These are phyloP conservation scores for Scaptomyza pallida DNA, from an alignment of 1,140 invertebrate genomes.

Conservation along the genomic window DNA sequence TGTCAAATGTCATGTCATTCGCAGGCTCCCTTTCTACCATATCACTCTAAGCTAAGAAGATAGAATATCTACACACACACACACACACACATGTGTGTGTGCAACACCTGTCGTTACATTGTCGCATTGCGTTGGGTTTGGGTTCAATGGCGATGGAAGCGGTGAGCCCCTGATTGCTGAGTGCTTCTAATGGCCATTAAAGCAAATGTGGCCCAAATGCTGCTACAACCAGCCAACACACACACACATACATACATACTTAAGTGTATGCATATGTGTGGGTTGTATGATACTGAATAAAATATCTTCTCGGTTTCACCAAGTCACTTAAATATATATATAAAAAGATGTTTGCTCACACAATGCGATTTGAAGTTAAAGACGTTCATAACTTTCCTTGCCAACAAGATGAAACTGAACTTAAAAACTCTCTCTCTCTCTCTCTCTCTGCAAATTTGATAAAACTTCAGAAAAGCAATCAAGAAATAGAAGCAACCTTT, in stretches of 20 bases:
- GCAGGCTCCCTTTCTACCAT: slow-evolving; percentile 2
- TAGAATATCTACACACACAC: background rate
- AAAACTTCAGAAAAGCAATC: background rate
- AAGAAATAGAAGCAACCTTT: background rate
- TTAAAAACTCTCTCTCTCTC: no score
- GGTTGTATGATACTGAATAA: slow-evolving; percentile 26
- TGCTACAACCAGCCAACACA: background rate
- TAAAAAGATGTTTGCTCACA: slow-evolving; percentile 3
- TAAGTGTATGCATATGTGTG: background rate
- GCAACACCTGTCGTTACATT: slow-evolving; percentile 51
- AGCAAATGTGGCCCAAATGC: slow-evolving; percentile 33
- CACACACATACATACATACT: background rate
- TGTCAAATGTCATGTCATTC: slow-evolving; percentile 60
- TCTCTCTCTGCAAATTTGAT: no score
- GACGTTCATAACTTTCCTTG: no score
- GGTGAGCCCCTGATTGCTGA: slow-evolving; percentile 31
- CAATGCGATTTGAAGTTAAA: background rate
- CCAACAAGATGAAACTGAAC: background rate
- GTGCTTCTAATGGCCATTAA: slow-evolving; percentile 45
- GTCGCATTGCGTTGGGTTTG: slow-evolving; percentile 16
- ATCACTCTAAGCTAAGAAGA: background rate
- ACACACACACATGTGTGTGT: slow-evolving; percentile 15
- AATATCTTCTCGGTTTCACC: slow-evolving; percentile 20
- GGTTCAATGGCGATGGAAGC: no score
- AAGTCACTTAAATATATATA: slow-evolving; percentile 12